These are phyloP conservation scores for Chaenocephalus aceratus DNA, from an alignment of 2,113 vertebrate species.

Conservation along the genomic window DNA sequence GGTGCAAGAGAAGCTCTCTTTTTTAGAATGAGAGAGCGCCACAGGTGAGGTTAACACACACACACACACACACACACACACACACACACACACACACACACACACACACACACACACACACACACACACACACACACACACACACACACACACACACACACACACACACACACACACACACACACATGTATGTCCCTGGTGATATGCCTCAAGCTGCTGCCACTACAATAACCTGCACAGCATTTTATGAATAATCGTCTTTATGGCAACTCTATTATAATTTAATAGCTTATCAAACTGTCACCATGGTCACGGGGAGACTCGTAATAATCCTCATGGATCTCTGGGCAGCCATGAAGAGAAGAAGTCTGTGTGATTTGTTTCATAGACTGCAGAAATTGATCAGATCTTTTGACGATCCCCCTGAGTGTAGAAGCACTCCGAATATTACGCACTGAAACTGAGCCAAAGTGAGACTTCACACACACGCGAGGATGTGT, in stretches of 20 bases:
- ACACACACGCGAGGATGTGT: background rate
- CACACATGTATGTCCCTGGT: constrained; percentile 14
- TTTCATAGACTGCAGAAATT: constrained; percentile 31
- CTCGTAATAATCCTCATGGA: constrained; percentile 17
- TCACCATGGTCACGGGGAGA: constrained; percentile 42
- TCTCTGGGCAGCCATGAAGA: constrained; percentile 54
- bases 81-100: background rate
- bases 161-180: background rate
- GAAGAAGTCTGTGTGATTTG: constrained; percentile 34
- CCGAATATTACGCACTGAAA: background rate
- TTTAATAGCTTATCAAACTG: constrained; percentile 54
- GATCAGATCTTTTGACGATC: constrained; percentile 43
- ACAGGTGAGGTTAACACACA: constrained; percentile 43
- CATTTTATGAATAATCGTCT: constrained; percentile 57
- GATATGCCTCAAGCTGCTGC: constrained; percentile 41
- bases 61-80: background rate
- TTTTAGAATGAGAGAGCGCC: constrained; percentile 27
- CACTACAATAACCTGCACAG: constrained; percentile 47
- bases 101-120: background rate
- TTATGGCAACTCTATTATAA: constrained; percentile 60
- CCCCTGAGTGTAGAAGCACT: constrained; percentile 14
- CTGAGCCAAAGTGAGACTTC: background rate
- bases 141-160: background rate
- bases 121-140: background rate
- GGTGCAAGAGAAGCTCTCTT: background rate